These are phyloP conservation scores for Hydroisotoma schaefferi DNA, from an alignment of 2,888 invertebrate genomes.

Conservation along the genomic window DNA sequence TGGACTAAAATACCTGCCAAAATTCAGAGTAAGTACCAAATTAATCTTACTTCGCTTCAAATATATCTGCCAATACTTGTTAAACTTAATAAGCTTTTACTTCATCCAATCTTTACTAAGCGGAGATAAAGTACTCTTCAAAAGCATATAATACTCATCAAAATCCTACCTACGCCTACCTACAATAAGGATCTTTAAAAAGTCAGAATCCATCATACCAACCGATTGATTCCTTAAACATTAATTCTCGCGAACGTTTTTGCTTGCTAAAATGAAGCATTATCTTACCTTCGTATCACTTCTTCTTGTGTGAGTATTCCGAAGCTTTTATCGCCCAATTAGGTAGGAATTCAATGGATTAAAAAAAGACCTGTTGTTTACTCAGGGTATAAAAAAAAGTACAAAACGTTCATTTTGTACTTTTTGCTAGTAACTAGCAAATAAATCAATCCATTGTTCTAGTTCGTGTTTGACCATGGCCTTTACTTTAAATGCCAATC, in stretches of 20 bases:
- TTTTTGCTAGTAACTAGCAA: not conserved
- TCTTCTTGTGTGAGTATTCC: too few species aligned
- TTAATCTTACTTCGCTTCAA: not conserved
- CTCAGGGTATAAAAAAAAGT: too few species aligned
- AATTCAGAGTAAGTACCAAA: slow-evolving; percentile 60
- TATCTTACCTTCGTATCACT: slow-evolving; percentile 6
- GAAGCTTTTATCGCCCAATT: too few species aligned
- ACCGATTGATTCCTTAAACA: not conserved
- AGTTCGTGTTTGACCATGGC: slow-evolving; percentile 1
- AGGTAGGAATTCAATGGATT: too few species aligned
- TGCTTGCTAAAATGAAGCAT: not conserved
- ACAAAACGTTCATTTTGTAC: not conserved
- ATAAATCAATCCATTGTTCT: slow-evolving; percentile 1
- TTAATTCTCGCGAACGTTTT: not conserved
- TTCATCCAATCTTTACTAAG: too few species aligned
- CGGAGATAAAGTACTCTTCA: too few species aligned
- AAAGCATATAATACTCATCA: too few species aligned
- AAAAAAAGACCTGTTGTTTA: too few species aligned
- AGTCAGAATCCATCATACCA: not conserved
- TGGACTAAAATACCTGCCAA: slow-evolving; percentile 65
- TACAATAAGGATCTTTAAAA: not conserved
- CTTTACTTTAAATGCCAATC: slow-evolving; percentile 1
- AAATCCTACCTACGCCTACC: not conserved
- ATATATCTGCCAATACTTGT: not conserved
- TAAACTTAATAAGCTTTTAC: not conserved